Percentiles rank a stretch among this genome's conserved stretches.
Conservation (phyloP, 2,113 vertebrate species). For the Larimichthys polyactis region DNA sequence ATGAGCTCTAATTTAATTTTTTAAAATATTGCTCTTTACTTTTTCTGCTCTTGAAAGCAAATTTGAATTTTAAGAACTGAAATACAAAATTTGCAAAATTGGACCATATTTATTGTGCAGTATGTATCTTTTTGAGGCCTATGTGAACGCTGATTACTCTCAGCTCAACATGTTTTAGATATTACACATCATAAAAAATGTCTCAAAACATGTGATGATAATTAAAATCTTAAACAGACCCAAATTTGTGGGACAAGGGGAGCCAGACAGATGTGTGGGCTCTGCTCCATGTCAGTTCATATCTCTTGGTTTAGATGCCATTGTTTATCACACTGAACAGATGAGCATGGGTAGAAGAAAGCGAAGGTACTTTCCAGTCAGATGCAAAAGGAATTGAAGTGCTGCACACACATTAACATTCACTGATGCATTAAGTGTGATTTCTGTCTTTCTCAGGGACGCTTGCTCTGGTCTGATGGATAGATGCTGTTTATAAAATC, state of each 20-base stretch:
- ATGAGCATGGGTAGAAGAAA: not conserved
- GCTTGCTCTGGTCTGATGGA: not conserved
- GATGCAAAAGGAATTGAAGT: not conserved
- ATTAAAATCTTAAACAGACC: not conserved
- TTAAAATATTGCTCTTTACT: not conserved
- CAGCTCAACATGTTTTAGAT: not conserved
- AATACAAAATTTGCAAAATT: not conserved
- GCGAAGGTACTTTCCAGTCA: conserved; percentile 8
- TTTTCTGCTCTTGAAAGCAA: not conserved
- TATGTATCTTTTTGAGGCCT: not conserved
- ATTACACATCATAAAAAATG: not conserved
- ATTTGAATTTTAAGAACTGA: not conserved
- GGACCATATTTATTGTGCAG: too few relatives aligned
- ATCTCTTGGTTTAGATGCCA: not conserved
- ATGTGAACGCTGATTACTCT: not conserved
- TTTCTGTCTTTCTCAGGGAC: not conserved
- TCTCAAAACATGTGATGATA: not conserved
- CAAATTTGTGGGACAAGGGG: not conserved
- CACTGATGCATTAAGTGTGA: not conserved
- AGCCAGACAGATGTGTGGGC: not conserved
- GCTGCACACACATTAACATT: not conserved
- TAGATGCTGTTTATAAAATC: too few relatives aligned
- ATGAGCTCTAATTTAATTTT: not conserved
- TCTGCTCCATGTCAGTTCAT: not conserved
- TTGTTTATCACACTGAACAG: not conserved